These are phyloP conservation scores for Myripristis murdjan DNA, from an alignment of 2,797 vertebrate genomes.

Conservation along the genomic window DNA sequence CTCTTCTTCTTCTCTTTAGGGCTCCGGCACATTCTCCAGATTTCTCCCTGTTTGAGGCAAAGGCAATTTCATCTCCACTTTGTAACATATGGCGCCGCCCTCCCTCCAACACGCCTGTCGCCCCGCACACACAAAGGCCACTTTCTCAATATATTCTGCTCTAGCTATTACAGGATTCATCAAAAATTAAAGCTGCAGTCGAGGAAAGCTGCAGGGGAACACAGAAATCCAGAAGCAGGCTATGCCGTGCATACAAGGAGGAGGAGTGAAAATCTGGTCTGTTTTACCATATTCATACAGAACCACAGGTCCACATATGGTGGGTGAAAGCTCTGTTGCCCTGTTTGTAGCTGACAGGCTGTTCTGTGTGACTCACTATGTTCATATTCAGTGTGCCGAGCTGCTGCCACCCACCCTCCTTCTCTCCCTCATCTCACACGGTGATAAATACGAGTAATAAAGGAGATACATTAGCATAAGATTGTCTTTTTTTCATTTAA, in stretches of 20 bases:
- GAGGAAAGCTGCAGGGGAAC: conserved; percentile 67
- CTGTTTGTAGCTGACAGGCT: conserved; percentile 78
- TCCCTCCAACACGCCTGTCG: conserved; percentile 59
- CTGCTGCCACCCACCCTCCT: conserved; percentile 61
- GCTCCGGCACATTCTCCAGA: conserved; percentile 47
- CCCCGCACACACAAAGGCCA: conserved; percentile 66
- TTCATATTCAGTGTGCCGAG: conserved; percentile 66
- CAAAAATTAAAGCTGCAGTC: conserved; percentile 80
- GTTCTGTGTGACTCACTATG: conserved; percentile 73
- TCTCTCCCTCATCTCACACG: conserved; percentile 63
- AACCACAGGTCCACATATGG: conserved; percentile 77
- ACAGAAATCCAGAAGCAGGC: conserved; percentile 56
- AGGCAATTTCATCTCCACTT: conserved; percentile 78
- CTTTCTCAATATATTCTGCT: conserved; percentile 71
- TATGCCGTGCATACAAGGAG: conserved; percentile 49
- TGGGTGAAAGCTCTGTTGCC: conserved; percentile 63
- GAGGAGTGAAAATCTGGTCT: conserved; percentile 51
- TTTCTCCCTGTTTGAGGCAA: conserved; percentile 70
- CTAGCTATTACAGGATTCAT: conserved; percentile 81
- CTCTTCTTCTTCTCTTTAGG: conserved; percentile 57
- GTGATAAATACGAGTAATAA: conserved; percentile 85
- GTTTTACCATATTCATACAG: conserved; percentile 77
- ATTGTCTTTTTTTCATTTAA: conserved; percentile 82
- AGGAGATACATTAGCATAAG: conserved; percentile 77
- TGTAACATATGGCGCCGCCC: conserved; percentile 73